Evolutionary conservation across 1,140 invertebrate species (phyloP).

Genomic region (Aricia agestis): DNA sequence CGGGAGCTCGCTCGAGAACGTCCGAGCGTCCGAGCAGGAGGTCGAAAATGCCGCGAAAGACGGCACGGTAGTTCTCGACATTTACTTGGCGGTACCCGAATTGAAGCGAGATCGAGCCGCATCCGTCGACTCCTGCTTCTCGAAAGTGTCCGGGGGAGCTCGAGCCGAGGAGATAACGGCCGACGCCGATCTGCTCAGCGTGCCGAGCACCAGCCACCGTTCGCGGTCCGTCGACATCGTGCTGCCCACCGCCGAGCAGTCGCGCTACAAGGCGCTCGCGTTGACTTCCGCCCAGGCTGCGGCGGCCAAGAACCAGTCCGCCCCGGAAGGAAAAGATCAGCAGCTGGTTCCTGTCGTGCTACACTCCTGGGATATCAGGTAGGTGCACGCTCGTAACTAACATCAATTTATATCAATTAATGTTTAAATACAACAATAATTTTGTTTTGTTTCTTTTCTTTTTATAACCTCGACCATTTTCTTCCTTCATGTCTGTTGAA

Average conservation of each 20-base stretch:
- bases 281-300: slow-evolving; percentile 72
- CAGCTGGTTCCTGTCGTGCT: slow-evolving; percentile 33
- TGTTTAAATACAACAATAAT: neutral
- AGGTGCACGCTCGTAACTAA: slow-evolving; percentile 32
- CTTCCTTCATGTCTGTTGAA: neutral
- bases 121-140: slow-evolving; percentile 88
- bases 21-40: slow-evolving; percentile 77
- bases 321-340: slow-evolving; percentile 28
- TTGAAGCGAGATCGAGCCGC: slow-evolving; percentile 88
- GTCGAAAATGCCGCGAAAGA: slow-evolving; percentile 75
- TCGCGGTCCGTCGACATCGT: slow-evolving; percentile 94
- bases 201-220: slow-evolving; percentile 81
- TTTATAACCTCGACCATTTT: neutral
- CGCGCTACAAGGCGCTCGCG: slow-evolving; percentile 87
- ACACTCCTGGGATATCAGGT: slow-evolving; percentile 51
- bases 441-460: neutral
- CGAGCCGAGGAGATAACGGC: slow-evolving; percentile 82
- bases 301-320: slow-evolving; percentile 39
- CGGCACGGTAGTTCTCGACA: slow-evolving; percentile 78
- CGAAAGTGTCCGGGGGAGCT: slow-evolving; percentile 81
- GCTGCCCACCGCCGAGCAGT: slow-evolving; percentile 89
- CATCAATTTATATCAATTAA: neutral
- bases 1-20: slow-evolving; percentile 81
- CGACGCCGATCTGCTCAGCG: slow-evolving; percentile 79
- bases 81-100: slow-evolving; percentile 89